Evolutionary conservation across 2,797 vertebrate species (phyloP).

Genomic region (Phrynocephalus vlangalii): DNA sequence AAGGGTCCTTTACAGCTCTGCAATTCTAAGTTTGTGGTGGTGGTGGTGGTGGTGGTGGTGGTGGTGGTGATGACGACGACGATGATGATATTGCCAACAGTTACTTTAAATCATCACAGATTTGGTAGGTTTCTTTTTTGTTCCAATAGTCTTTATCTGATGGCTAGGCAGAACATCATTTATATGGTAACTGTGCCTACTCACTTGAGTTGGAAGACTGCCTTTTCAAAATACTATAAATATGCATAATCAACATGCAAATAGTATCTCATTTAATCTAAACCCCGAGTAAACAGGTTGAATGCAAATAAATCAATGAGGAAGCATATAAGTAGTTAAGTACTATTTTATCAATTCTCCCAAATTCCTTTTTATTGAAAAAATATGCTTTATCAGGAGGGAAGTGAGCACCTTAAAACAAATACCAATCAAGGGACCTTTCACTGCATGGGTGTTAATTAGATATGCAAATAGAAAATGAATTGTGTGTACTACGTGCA

Average conservation of each 20-base stretch:
- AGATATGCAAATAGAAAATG: not conserved
- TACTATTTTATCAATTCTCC: not conserved
- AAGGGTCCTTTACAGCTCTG: too few species aligned
- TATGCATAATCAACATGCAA: slow-evolving; percentile 30
- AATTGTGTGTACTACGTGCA: not conserved
- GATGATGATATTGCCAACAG: not conserved
- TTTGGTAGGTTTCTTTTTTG: not conserved
- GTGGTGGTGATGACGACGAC: too few species aligned
- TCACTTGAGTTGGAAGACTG: slow-evolving; percentile 14
- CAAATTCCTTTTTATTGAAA: slow-evolving; percentile 10
- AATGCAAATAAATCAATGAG: slow-evolving; percentile 22
- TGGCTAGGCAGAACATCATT: slow-evolving; percentile 35
- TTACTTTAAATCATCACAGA: not conserved
- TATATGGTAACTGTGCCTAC: slow-evolving; percentile 4
- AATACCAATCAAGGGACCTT: not conserved
- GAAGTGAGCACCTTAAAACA: not conserved
- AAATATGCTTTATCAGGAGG: not conserved
- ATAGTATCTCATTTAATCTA: slow-evolving; percentile 15
- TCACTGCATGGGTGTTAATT: not conserved
- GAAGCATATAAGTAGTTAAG: slow-evolving; percentile 10
- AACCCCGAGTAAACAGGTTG: slow-evolving; percentile 36
- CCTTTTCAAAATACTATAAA: slow-evolving; percentile 23
- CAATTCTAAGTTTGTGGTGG: too few species aligned
- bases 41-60: not conserved
- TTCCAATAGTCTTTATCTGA: not conserved